Evolutionary conservation across 2,113 vertebrate genomes (phyloP).

Genomic region (Hepsetus odoe): DNA sequence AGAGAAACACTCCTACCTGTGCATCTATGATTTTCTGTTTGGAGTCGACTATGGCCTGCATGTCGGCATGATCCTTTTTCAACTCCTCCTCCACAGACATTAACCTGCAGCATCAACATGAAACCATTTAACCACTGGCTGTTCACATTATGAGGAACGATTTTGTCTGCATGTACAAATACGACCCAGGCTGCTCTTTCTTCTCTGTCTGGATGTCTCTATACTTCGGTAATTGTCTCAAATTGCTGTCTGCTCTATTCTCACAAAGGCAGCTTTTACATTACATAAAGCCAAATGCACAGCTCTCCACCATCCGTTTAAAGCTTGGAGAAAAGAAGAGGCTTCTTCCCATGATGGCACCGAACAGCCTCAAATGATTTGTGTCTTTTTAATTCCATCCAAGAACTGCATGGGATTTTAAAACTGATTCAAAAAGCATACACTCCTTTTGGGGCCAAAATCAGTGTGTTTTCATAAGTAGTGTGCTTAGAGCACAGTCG

Average conservation of each 20-base stretch:
- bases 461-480: too few relatives aligned
- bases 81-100: slow-evolving; percentile 98
- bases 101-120: slow-evolving; percentile 74
- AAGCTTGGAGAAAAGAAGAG: background rate
- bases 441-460: too few relatives aligned
- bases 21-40: slow-evolving; percentile 99
- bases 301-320: slow-evolving; percentile 6
- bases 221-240: background rate
- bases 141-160: background rate
- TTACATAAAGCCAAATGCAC: slow-evolving; percentile 18
- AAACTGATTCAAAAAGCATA: too few relatives aligned
- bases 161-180: background rate
- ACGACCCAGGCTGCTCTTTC: background rate
- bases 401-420: background rate
- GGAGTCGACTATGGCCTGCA: slow-evolving; percentile 96
- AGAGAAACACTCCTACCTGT: slow-evolving; percentile 78
- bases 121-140: background rate
- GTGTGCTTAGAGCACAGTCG: too few relatives aligned
- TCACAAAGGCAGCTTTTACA: background rate
- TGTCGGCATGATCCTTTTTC: slow-evolving; percentile 97
- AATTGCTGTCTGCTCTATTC: slow-evolving; percentile 8
- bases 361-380: background rate
- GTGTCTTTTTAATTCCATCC: background rate
- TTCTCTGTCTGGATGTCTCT: background rate
- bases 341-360: background rate